These are phyloP conservation scores for Sympetrum striolatum DNA, from an alignment of 2,888 invertebrate genomes.

Conservation along the genomic window DNA sequence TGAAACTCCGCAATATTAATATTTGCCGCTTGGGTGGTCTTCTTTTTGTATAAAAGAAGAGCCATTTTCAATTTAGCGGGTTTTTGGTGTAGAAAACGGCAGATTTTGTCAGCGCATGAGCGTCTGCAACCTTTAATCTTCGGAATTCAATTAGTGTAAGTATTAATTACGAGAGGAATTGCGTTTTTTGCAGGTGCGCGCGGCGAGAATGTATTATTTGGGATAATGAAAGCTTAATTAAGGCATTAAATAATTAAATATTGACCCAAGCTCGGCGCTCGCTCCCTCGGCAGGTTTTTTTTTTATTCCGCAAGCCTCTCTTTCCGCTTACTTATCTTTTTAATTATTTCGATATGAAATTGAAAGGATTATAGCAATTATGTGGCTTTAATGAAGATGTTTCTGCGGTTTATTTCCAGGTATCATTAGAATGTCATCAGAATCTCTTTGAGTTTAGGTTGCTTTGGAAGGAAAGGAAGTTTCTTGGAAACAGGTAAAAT, in stretches of 20 bases:
- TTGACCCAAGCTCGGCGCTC: background rate
- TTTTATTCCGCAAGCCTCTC: no score
- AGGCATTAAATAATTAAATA: background rate
- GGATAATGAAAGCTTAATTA: background rate
- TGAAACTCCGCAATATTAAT: background rate
- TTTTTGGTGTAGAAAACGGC: background rate
- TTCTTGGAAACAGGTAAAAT: no score
- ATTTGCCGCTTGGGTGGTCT: conserved; percentile 30
- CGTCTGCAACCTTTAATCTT: background rate
- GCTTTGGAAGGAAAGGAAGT: no score
- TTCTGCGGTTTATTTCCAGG: no score
- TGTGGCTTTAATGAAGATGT: no score
- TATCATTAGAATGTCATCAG: no score
- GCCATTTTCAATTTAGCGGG: background rate
- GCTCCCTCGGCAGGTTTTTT: background rate
- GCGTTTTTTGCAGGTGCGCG: background rate
- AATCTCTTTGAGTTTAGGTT: no score
- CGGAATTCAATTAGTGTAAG: background rate
- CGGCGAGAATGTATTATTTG: background rate
- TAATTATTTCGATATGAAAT: no score
- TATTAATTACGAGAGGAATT: background rate
- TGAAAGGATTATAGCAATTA: no score
- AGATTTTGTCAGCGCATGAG: background rate
- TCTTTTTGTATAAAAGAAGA: no score
- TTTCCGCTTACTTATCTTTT: no score